These are phyloP conservation scores for Pithys albifrons DNA, from an alignment of 2,113 vertebrate genomes.

Conservation along the genomic window DNA sequence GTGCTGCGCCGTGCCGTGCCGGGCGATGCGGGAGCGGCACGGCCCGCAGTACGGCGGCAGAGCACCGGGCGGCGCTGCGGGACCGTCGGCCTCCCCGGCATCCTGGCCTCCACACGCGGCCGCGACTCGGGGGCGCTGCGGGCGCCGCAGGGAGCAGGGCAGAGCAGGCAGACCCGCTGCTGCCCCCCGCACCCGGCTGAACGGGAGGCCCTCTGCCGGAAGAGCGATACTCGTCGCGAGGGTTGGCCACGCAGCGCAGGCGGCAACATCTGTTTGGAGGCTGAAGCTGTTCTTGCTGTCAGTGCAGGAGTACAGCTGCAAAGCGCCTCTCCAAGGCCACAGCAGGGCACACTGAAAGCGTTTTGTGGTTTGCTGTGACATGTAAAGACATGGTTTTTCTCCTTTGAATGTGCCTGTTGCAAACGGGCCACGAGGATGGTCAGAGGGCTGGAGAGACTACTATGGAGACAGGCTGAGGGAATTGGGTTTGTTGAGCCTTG, in stretches of 20 bases:
- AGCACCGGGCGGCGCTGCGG: conserved; percentile 33
- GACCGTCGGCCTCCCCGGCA: neutral
- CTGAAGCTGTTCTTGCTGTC: neutral
- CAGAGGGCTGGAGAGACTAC: neutral
- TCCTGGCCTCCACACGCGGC: rapidly evolving
- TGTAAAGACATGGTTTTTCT: neutral
- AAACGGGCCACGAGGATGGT: neutral
- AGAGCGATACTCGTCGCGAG: rapidly evolving
- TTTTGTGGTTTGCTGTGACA: neutral
- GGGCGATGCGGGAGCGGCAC: neutral
- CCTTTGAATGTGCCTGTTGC: rapidly evolving
- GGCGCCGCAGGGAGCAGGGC: rapidly evolving
- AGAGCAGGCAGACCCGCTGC: neutral
- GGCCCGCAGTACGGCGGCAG: neutral
- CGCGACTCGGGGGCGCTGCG: rapidly evolving
- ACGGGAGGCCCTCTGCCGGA: neutral
- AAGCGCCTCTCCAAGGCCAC: neutral
- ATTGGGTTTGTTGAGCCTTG: neutral
- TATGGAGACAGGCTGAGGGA: neutral
- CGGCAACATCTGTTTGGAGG: rapidly evolving
- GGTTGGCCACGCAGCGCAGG: neutral
- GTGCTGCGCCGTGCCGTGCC: too few species aligned
- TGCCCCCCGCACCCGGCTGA: neutral
- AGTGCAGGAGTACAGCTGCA: rapidly evolving
- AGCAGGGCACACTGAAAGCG: neutral